These are phyloP conservation scores for Drosophila monieri DNA, from an alignment of 2,888 invertebrate genomes.

Conservation along the genomic window DNA sequence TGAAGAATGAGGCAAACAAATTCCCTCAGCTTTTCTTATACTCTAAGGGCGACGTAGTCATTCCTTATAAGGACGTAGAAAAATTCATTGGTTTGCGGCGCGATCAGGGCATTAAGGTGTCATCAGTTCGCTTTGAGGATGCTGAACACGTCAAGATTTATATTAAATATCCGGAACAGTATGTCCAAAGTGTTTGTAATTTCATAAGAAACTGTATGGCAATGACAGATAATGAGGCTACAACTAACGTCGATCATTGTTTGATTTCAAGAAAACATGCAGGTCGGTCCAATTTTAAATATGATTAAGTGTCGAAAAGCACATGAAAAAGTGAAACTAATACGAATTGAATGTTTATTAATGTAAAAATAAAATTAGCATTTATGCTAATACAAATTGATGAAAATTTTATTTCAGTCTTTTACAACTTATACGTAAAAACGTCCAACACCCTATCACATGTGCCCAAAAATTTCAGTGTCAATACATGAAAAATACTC, in stretches of 20 bases:
- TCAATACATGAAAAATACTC: too few species aligned
- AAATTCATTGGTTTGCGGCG: conserved; percentile 87
- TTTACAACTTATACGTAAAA: too few species aligned
- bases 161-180: conserved; percentile 86
- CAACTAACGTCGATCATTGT: background rate
- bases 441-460: too few species aligned
- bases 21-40: conserved; percentile 90
- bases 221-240: conserved; percentile 39
- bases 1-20: conserved; percentile 86
- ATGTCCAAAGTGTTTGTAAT: conserved; percentile 86
- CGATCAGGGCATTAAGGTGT: conserved; percentile 86
- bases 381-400: too few species aligned
- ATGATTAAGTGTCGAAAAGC: background rate
- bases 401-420: too few species aligned
- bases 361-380: too few species aligned
- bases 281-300: background rate
- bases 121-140: conserved; percentile 87
- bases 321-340: background rate
- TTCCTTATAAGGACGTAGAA: conserved; percentile 88
- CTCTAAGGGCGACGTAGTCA: conserved; percentile 88
- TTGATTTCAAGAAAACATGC: background rate
- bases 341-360: too few species aligned
- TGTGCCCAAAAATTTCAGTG: too few species aligned
- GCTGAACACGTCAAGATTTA: conserved; percentile 91
- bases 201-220: conserved; percentile 87